A percentile compares a stretch with the other conserved stretches of the same genome.
Conservation (phyloP, 2,113 vertebrate genomes). For the Corythaixoides concolor region DNA sequence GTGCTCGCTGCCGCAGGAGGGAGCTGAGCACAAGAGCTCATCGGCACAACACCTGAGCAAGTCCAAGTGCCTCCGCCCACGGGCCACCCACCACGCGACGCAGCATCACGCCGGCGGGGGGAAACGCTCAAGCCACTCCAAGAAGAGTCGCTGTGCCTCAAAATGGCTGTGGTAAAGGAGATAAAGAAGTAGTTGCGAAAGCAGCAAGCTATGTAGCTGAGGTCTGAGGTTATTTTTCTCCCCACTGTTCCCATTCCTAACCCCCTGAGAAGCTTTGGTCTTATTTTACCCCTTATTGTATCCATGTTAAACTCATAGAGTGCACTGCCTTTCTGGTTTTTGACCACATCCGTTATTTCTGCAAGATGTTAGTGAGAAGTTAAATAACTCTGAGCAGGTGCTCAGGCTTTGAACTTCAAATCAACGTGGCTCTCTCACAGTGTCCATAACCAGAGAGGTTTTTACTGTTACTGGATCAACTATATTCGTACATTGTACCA, state of each 20-base stretch:
- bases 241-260: rapidly evolving
- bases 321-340: neutral
- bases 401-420: neutral
- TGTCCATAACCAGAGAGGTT: rapidly evolving
- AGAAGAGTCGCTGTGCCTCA: neutral
- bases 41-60: neutral
- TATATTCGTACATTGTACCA: rapidly evolving
- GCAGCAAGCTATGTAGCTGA: neutral
- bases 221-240: neutral
- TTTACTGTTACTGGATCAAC: neutral
- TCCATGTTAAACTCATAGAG: neutral
- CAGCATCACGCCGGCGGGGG: neutral
- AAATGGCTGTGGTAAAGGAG: constrained; percentile 33
- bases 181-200: neutral
- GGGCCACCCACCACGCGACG: neutral
- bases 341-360: neutral
- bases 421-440: rapidly evolving
- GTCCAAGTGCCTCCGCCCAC: neutral
- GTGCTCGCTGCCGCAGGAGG: neutral
- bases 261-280: neutral
- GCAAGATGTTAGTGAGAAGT: neutral
- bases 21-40: neutral
- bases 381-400: neutral
- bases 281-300: neutral
- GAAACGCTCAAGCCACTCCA: neutral